These are phyloP conservation scores for Leptinotarsa peninsularis DNA, from an alignment of 2,888 invertebrate species.

Conservation along the genomic window DNA sequence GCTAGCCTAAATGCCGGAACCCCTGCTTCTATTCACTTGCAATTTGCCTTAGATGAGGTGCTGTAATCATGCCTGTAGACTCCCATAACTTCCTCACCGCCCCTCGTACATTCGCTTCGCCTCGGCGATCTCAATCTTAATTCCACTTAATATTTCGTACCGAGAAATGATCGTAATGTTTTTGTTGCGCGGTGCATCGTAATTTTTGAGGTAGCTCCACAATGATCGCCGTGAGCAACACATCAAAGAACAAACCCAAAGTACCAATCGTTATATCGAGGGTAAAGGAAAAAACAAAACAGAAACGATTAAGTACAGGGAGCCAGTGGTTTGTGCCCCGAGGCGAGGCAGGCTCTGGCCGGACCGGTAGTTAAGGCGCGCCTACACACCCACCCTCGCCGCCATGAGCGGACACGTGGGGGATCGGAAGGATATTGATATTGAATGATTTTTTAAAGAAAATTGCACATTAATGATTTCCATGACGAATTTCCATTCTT, in stretches of 20 bases:
- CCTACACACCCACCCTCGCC: slow-evolving; percentile 61
- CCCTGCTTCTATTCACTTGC: not conserved
- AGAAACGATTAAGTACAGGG: slow-evolving; percentile 59
- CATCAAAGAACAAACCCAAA: slow-evolving; percentile 51
- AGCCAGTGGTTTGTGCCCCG: slow-evolving; percentile 54
- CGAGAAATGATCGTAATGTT: slow-evolving; percentile 41
- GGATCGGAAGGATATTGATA: not conserved
- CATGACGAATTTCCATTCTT: no score
- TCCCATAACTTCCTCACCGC: slow-evolving; percentile 1
- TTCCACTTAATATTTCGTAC: slow-evolving; percentile 48
- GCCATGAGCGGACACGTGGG: slow-evolving; percentile 28
- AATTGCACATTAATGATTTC: no score
- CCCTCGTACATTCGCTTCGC: slow-evolving; percentile 19
- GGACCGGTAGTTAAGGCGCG: slow-evolving; percentile 59
- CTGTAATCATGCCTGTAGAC: no score
- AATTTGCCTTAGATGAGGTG: not conserved
- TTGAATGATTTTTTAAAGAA: no score
- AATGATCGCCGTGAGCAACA: slow-evolving; percentile 50
- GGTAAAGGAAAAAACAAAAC: slow-evolving; percentile 49
- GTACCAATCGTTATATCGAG: slow-evolving; percentile 50
- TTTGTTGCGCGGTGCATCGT: slow-evolving; percentile 47
- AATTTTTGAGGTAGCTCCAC: slow-evolving; percentile 51
- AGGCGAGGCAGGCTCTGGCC: slow-evolving; percentile 56
- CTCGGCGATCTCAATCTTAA: slow-evolving; percentile 45
- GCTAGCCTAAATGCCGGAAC: no score